Evolutionary conservation across 2,113 vertebrate genomes (phyloP), one percentile per base, ranked within the genome.

Genomic region (Ptyas mucosa): DNA sequence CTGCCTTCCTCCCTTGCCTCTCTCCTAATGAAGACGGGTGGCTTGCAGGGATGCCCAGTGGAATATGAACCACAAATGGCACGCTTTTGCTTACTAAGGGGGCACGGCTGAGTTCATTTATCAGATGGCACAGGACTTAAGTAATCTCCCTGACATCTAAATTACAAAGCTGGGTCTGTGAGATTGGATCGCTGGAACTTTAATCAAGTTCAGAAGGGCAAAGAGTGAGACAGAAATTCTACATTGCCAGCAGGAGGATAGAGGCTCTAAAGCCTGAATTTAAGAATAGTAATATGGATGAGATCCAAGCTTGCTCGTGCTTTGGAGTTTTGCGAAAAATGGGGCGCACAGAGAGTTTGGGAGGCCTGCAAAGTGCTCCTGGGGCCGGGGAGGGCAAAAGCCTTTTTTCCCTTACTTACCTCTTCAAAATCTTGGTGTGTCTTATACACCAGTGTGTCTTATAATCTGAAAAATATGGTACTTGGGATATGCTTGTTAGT

Each of bases 21-120:
- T 88, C 91, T 46, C 90, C 81, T 97, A 95, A 97, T 93, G 95
- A 93, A 96, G 96, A 96, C 0, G 0, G 88, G 96, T 96, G 94
- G 90, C 88, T n/a, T 51, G 39, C 12, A 2, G 85, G 20, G 34
- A 34, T 90, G 91, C 24, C 92, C 49, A 0, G 12, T 0, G n/a
- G 0, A 1, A 58, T 9, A 93, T 69, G 26, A 39, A 92, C 89
- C 3, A 1, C 23, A 2, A 0, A 6, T 15, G 9, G 0, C 5
- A 88, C 0, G 0, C 24, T 69, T 91, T 91, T 29, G 43, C 92
- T 58, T 61, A 0, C 0, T 0, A 91, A 0, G 0, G 9, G 58
- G 9, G 58, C 0, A 51, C 2, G 1, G 75, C 0, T 24, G 0
- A 34, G 89, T n/a, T 94, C 93, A 94, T 96, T 87, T 54, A 46